Percentiles rank a stretch among this genome's conserved stretches.
Conservation (phyloP, 1,140 invertebrate genomes). For the Vollenhovia emeryi region DNA sequence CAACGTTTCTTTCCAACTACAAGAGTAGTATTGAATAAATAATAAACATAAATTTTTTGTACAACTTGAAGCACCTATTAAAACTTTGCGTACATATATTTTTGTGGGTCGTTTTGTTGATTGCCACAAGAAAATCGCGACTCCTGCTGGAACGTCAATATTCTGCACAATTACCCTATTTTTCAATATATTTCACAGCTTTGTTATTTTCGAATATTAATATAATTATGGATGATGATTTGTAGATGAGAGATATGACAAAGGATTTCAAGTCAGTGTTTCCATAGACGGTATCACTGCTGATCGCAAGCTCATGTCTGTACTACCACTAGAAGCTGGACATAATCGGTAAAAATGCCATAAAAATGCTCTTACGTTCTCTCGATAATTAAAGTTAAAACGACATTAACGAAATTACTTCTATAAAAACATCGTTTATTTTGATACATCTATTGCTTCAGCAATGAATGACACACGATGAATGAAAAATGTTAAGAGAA, state of each 20-base stretch:
- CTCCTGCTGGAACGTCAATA: too few relatives aligned
- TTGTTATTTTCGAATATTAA: neutral
- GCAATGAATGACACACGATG: neutral
- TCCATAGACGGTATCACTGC: conserved; percentile 91
- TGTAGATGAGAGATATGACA: conserved; percentile 94
- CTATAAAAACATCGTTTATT: neutral
- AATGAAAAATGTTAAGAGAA: neutral
- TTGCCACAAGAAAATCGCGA: too few relatives aligned
- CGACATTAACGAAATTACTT: neutral
- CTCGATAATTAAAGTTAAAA: neutral
- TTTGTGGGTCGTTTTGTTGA: too few relatives aligned
- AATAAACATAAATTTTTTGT: too few relatives aligned
- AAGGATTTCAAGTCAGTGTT: conserved; percentile 94
- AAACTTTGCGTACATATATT: too few relatives aligned
- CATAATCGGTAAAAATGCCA: conserved; percentile 88
- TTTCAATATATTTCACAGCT: neutral
- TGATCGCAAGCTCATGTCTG: conserved; percentile 89
- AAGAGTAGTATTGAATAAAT: too few relatives aligned
- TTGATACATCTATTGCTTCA: conserved; percentile 1
- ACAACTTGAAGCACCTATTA: too few relatives aligned
- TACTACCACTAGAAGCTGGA: conserved; percentile 87
- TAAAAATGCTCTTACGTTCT: neutral
- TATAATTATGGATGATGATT: conserved; percentile 62
- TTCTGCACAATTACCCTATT: too few relatives aligned
- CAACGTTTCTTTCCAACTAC: too few relatives aligned